Conservation (phyloP, 2,113 vertebrate species). For the Podiceps cristatus region DNA sequence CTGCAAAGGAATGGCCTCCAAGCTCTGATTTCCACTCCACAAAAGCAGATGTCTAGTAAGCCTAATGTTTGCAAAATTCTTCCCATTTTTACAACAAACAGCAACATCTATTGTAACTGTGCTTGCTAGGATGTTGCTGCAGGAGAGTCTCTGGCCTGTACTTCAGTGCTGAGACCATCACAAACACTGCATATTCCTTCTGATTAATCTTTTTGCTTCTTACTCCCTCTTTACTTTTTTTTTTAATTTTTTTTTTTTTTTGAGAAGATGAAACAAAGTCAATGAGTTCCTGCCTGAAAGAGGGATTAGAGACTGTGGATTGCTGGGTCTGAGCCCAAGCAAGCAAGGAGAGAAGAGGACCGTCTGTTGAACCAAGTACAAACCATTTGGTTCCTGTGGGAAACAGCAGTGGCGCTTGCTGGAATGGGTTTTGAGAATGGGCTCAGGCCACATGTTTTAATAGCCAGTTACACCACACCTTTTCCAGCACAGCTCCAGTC, state of each 20-base stretch:
- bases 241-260: not conserved
- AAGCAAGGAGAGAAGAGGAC: not conserved
- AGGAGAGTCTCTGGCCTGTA: not conserved
- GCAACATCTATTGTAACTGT: not conserved
- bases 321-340: not conserved
- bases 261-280: not conserved
- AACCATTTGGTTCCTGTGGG: not conserved
- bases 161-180: not conserved
- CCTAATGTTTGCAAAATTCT: not conserved
- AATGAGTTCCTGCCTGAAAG: not conserved
- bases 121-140: not conserved
- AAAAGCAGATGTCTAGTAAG: not conserved
- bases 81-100: not conserved
- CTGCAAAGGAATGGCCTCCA: not conserved
- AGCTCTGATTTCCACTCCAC: not conserved
- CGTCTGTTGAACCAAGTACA: not conserved
- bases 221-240: not conserved
- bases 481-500: not conserved
- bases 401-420: not conserved
- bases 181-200: not conserved
- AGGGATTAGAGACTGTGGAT: not conserved
- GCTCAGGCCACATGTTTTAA: not conserved
- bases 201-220: not conserved
- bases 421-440: not conserved
- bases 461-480: not conserved